These are phyloP conservation scores for Drosophila obscura DNA, from an alignment of 1,140 invertebrate genomes.

Conservation along the genomic window DNA sequence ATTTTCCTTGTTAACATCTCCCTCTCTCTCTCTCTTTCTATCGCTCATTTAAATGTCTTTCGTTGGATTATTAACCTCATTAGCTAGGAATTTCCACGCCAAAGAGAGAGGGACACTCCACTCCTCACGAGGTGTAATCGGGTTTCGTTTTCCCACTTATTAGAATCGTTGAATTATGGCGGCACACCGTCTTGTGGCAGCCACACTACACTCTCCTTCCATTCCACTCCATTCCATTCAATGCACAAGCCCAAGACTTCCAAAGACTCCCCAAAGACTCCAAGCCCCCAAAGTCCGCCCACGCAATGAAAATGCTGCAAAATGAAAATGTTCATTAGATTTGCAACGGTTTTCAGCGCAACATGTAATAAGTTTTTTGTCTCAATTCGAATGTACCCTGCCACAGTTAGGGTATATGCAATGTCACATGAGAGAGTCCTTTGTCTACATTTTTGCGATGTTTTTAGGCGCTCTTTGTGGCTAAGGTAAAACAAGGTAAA, in stretches of 20 bases:
- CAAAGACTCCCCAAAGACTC: background rate
- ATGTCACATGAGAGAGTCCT: background rate
- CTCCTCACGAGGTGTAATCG: conserved; percentile 29
- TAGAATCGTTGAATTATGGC: conserved; percentile 77
- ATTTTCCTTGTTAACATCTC: conserved; percentile 22
- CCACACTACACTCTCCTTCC: conserved; percentile 26
- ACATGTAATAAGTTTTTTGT: conserved; percentile 75
- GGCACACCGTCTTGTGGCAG: conserved; percentile 7
- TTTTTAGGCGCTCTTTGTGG: too few relatives aligned
- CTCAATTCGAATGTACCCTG: conserved; percentile 37
- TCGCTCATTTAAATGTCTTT: conserved; percentile 23
- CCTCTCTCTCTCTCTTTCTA: too few relatives aligned
- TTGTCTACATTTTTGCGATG: too few relatives aligned
- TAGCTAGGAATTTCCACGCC: conserved; percentile 59
- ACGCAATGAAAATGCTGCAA: conserved; percentile 55
- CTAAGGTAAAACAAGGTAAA: background rate
- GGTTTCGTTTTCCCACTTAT: conserved; percentile 61
- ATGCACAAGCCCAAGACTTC: conserved; percentile 15
- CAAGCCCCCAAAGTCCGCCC: conserved; percentile 46
- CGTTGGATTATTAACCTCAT: conserved; percentile 49
- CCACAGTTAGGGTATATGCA: background rate
- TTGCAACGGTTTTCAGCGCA: conserved; percentile 78
- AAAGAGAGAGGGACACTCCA: conserved; percentile 12
- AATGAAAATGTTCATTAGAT: conserved; percentile 80
- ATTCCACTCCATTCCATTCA: conserved; percentile 11